Base-by-base conservation (phyloP, 1,140 invertebrate genomes). In the Apis laboriosa region DNA sequence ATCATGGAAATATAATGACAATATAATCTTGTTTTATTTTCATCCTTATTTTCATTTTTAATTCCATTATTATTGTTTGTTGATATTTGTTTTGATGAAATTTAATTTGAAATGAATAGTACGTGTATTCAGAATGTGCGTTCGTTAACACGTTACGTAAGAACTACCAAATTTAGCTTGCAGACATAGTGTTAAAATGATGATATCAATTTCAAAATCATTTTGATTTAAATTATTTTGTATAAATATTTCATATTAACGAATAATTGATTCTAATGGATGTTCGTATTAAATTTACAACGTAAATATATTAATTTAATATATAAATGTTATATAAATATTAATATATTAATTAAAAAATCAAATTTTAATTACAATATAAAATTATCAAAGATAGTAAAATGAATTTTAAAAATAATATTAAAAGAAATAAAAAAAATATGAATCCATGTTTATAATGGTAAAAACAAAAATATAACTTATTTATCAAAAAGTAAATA, bases 121-220 rank as follows among this genome's bases (percentile, higher is more conserved):
- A 58, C 19, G 21, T 73, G 17, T 53, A 63, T 63, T 49, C 71
- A 58, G 84, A 87, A 51, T 84, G 89, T 61, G 77, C 75, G 80
- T 88, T 83, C 83, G 80, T 85, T 81, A 80, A 82, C 80, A 77
- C 68, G 89, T 90, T 90, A 90, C 88, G 80, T 90, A 90, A 90
- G 88, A 87, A 74, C 87, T 76, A 88, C 93, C 91, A 93, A 93
- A 94, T 93, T 93, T 94, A 93, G 91, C 91, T 90, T 81, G 89
- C 87, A 87, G 90, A 90, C 88, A 91, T 90, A 92, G 90, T 90
- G 91, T 91, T 83, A 91, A 92, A 91, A 93, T 86, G 87, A 86
- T 83, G 90, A 93, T 93, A 94, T 94, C 93, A 91, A 92, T 94
- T 92, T 93, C 92, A 91, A 93, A 92, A 91, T 90, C 84, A 89